These are phyloP conservation scores for Montipora capitata DNA, from an alignment of 92 coral and sea anemone genomes.

Conservation along the genomic window DNA sequence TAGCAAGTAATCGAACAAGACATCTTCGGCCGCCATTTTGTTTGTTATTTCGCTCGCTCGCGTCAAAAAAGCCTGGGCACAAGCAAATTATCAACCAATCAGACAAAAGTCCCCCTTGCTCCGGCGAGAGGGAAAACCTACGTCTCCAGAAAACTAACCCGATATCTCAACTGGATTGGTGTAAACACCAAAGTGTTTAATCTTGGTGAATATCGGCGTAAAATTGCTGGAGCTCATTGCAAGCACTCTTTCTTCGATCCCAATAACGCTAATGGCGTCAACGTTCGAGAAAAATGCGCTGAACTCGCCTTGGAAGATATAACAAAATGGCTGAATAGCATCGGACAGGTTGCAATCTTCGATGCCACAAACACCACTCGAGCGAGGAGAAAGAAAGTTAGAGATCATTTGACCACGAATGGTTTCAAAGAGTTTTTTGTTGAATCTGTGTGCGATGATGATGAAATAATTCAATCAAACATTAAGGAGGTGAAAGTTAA, in stretches of 20 bases:
- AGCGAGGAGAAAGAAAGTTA: conserved; percentile 83
- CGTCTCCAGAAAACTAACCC: conserved; percentile 90
- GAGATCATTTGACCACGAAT: conserved; percentile 73
- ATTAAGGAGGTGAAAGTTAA: conserved; percentile 96
- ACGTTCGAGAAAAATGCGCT: conserved; percentile 91
- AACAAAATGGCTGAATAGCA: conserved; percentile 86
- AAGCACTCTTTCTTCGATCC: conserved; percentile 99
- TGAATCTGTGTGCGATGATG: conserved; percentile 96
- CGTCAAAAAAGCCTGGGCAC: no score
- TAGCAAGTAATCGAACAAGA: no score
- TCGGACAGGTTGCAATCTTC: conserved; percentile 96
- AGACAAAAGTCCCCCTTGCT: no score
- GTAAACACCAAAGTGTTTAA: conserved; percentile 96
- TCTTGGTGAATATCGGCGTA: conserved; percentile 97
- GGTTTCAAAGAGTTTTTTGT: conserved; percentile 84
- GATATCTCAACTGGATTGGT: conserved; percentile 98
- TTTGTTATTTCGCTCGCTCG: no score
- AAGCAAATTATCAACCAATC: no score
- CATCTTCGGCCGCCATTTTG: no score
- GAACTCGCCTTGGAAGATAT: conserved; percentile 87
- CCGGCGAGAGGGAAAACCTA: conserved; percentile 99
- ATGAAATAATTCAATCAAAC: conserved; percentile 86
- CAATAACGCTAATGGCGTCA: conserved; percentile 90
- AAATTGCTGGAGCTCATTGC: conserved; percentile 89
- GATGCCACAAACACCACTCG: conserved; percentile 99